Base-by-base conservation (phyloP, 2,113 vertebrate species). In the Rhinoptilus africanus region DNA sequence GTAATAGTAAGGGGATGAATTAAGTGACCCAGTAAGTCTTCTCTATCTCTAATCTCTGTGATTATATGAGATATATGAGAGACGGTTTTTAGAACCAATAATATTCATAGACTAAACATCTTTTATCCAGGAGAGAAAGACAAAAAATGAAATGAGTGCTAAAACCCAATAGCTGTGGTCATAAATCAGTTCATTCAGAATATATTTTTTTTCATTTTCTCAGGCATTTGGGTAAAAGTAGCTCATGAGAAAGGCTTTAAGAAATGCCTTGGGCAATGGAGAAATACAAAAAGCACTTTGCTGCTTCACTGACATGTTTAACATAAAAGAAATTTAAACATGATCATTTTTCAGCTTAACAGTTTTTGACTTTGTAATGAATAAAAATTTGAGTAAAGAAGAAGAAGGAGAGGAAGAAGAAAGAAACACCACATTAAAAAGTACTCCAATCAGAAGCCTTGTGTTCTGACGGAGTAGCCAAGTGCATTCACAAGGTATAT, bases 211-310 rank as follows among this genome's bases (percentile, higher is more conserved):
- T 85, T 79, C 34, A 11, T 63, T 93, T 86, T 86, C 19, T 5
- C 23, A 68, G 51, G 30, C 67, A 75, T 87, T 92, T 89, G 27
- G 24, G 63, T 72, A 43, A 71, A 92, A 89, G 66, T 27, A 83
- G 59, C 77, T 94, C 47, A 80, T 73, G 84, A 95, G 51, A 89
- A 92, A 95, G 19, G 59, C 60, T 90, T 86, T 94, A 84, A 88
- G 89, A 83, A 96, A 88, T 81, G 88, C 82, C 75, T 86, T 5
- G 2, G 88, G 92, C 85, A 90, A 94, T 64, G 34, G 34, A 92
- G 81, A 95, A 95, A 93, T 85, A 92, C 66, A 77, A 93, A 96
- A 95, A 92, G 47, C 72, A 81, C 51, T 97, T 96, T 96, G 17
- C 78, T 96, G 67, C 88, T 94, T 92, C 88, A 81, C 50, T 88